A percentile compares a stretch with the other conserved stretches of the same genome.
phyloP scores from a whole-genome alignment of 2,888 invertebrate genomes.

The Dryobotodes eremita region DNA sequence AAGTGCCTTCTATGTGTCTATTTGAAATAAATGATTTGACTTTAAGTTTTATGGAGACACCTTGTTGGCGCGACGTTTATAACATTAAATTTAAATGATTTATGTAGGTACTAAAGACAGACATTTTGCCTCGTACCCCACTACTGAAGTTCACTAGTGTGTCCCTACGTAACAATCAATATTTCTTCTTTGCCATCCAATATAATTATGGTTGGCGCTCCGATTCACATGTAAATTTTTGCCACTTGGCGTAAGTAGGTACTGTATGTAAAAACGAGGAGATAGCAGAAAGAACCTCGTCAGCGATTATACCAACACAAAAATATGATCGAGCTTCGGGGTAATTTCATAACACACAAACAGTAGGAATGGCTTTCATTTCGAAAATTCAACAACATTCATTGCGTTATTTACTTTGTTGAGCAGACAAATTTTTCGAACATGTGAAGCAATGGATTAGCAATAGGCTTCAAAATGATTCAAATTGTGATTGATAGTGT shows the following conservation, averaged over 20 bases:
- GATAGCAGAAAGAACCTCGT: neutral
- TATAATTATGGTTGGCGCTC: neutral
- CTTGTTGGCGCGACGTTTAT: neutral
- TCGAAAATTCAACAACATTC: too few relatives aligned
- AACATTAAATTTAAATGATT: conserved; percentile 16
- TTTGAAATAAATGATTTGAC: too few relatives aligned
- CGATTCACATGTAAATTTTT: neutral
- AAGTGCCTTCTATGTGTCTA: too few relatives aligned
- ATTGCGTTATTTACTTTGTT: too few relatives aligned
- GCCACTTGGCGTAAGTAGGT: neutral
- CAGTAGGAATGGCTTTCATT: too few relatives aligned
- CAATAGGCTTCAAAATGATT: too few relatives aligned
- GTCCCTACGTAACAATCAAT: neutral
- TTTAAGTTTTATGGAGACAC: neutral
- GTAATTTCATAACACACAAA: too few relatives aligned
- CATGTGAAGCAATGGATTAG: too few relatives aligned
- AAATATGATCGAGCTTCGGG: neutral
- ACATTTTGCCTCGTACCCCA: neutral
- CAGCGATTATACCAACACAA: neutral
- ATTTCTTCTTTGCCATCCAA: neutral
- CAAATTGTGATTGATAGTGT: too few relatives aligned
- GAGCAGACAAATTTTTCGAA: too few relatives aligned
- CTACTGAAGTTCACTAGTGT: too few relatives aligned
- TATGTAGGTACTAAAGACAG: neutral
- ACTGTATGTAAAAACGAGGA: neutral